These are phyloP conservation scores for Babylonia areolata DNA, from an alignment of 1,140 invertebrate species.

Conservation along the genomic window DNA sequence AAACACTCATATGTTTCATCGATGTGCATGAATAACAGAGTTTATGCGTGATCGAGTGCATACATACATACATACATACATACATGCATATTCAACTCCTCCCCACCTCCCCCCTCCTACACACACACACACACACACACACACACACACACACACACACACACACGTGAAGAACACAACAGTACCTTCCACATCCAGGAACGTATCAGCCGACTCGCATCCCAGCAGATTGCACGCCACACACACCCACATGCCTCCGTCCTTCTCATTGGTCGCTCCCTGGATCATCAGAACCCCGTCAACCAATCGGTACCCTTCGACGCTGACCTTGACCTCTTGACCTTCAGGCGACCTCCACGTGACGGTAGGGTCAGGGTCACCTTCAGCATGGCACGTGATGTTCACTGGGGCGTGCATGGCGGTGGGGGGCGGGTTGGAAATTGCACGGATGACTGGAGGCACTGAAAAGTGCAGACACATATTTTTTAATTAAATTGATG, in stretches of 20 bases:
- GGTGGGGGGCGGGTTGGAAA: neutral
- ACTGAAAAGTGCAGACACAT: neutral
- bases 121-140: constrained; percentile 6
- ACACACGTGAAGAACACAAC: neutral
- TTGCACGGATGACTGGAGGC: neutral
- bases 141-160: constrained; percentile 10
- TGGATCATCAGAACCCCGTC: neutral
- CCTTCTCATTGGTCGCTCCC: constrained; percentile 16
- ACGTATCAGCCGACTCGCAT: neutral
- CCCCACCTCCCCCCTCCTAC: neutral
- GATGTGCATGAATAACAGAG: too few species aligned
- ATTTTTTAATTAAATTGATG: too few species aligned
- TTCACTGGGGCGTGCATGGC: neutral
- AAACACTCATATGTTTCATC: too few species aligned
- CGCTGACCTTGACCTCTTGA: constrained; percentile 6
- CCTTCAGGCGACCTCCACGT: constrained; percentile 16
- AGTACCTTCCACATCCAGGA: neutral
- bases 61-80: neutral
- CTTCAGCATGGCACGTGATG: neutral
- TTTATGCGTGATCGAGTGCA: too few species aligned
- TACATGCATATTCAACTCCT: neutral
- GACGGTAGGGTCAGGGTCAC: constrained; percentile 12
- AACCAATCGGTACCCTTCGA: neutral
- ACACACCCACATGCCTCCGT: constrained; percentile 2
- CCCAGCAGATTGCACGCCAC: constrained; percentile 6